Evolutionary conservation across 1,140 invertebrate species (phyloP), one percentile per base, ranked within the genome.

Genomic region (Chrysoperla carnea): DNA sequence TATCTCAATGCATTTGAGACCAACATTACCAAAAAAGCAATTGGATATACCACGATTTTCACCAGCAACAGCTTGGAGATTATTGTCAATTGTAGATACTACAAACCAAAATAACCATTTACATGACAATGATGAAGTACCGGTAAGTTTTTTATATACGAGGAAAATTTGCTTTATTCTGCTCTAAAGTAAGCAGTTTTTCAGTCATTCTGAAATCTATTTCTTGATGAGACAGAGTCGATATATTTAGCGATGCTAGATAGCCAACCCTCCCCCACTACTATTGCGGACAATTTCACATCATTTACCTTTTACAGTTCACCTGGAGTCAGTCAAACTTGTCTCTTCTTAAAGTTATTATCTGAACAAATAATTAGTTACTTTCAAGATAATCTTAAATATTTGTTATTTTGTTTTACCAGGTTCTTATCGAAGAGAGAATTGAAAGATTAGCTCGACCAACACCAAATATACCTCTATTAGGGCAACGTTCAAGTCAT

Each of bases 11-110:
- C 71, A 79, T 33, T 56, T 86, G 42, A 65, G 83, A 1, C 83
- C 84, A 3, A 83, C 79, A 0, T 52, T 86, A 42, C 84, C 84
- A 1, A 78, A 81, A 49, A 81, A 84, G 49, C 74, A 76, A 51
- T 63, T 73, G 9, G 75, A 81, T 43, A 74, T 82, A 14, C 80
- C 83, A 0, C 60, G 78, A 45, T 87, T 88, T 61, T 86, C 81
- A 11, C 84, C 84, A 3, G 73, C 77, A 1, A 72, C 80, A n/a
- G 84, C 84, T 0, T 89, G 84, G 84, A 68, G 78, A 48, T 69
- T 78, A 15, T 62, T 89, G 6, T 73, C 73, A 7, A 58, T 58
- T 6, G 44, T 59, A 12, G 55, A 61, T 44, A 46, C 52, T 7
- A 52, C 53, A 36, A 38, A 6, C 39, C 46, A 29, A 33, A 33